A percentile compares a stretch with the other conserved stretches of the same genome.
Evolutionary conservation across 2,888 invertebrate species (phyloP).

Genomic region (Metalampra italica): DNA sequence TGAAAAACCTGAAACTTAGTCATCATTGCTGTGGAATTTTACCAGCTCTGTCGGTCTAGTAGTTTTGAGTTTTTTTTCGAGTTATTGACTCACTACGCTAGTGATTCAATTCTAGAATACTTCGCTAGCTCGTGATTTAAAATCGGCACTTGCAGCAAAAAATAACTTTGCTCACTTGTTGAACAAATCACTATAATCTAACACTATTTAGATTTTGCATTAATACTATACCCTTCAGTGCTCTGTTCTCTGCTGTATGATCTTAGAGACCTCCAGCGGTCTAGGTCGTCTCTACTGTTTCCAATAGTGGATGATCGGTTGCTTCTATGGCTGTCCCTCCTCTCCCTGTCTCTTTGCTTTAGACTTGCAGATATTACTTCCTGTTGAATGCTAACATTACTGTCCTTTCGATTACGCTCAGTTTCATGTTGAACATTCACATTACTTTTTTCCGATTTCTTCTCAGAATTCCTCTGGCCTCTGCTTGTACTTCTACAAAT

Average conservation of each 20-base stretch:
- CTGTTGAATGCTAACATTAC: conserved; percentile 61
- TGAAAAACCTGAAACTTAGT: no score
- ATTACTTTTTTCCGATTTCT: conserved; percentile 53
- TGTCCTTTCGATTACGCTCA: conserved; percentile 54
- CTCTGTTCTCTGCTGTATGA: conserved; percentile 74
- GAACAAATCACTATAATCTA: no score
- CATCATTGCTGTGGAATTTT: no score
- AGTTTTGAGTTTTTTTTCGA: no score
- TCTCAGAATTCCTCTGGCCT: conserved; percentile 58
- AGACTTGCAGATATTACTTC: conserved; percentile 43
- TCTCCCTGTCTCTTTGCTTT: conserved; percentile 54
- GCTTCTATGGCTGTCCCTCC: conserved; percentile 64
- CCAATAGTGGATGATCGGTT: conserved; percentile 69
- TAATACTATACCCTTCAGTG: conserved; percentile 55
- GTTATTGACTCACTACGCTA: no score
- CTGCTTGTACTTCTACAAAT: conserved; percentile 62
- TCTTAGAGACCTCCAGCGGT: conserved; percentile 66
- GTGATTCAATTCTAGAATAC: no score
- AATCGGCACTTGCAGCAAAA: no score
- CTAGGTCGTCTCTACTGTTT: conserved; percentile 68
- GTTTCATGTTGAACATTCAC: conserved; percentile 54
- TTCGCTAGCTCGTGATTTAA: no score
- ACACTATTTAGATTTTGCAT: not conserved
- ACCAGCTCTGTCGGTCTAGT: no score
- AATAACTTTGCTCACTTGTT: no score